Evolutionary conservation across 1,140 invertebrate species (phyloP), one percentile per base, ranked within the genome.

Genomic region (Eulimnadia texana): DNA sequence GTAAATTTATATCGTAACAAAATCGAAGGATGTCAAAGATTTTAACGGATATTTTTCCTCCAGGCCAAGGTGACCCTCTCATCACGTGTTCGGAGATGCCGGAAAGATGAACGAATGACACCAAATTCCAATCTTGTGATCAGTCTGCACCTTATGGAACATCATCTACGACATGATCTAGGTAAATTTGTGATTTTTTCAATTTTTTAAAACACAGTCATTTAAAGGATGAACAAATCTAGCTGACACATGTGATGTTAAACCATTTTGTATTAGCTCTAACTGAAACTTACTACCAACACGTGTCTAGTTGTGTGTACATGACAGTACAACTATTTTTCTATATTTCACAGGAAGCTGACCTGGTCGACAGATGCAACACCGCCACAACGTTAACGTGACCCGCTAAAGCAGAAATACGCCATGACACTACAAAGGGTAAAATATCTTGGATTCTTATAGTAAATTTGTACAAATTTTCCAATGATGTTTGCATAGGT

Each of bases 401-500:
- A n/a, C n/a, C n/a, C n/a, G n/a, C n/a, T n/a, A n/a, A n/a, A n/a
- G n/a, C n/a, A n/a, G n/a, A n/a, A 42, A 42, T 42, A 9, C 6
- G 16, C 16, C 33, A 16, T 42, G 33, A 42, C 33, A 42, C 33
- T 42, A n/a, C n/a, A n/a, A n/a, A n/a, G n/a, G n/a, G n/a, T n/a
- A n/a, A n/a, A n/a, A n/a, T n/a, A n/a, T n/a, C n/a, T n/a, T n/a
- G n/a, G n/a, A n/a, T n/a, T n/a, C n/a, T n/a, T n/a, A n/a, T n/a
- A n/a, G n/a, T n/a, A n/a, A n/a, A 50, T 29, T n/a, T 22, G 53
- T 19, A 25, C 25, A 28, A 63, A 19, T 29, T 28, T 55, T 54
- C 56, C 57, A n/a, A 70, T 72, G 69, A 72, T 73, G 71, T 71
- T 64, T 68, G 68, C 68, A 72, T 71, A 72, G 70, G 73, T 73